Percentiles rank a stretch among this genome's conserved stretches.
These are phyloP conservation scores for Myotis findleyi DNA, from an alignment of 2,797 vertebrate species.

Conservation along the genomic window DNA sequence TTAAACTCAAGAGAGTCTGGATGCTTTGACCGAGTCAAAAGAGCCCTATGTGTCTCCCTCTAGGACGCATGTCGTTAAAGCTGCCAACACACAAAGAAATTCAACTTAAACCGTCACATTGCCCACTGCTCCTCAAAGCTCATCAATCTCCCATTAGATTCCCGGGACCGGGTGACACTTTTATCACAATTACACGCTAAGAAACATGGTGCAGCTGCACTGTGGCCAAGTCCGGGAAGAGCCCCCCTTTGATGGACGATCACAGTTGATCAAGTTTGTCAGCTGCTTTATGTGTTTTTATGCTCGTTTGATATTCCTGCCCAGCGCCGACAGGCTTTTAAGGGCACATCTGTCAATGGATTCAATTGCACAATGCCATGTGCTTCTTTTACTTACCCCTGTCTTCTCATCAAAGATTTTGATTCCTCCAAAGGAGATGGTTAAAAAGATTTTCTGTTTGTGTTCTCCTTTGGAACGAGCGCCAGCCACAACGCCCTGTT, in stretches of 20 bases:
- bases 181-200: constrained; percentile 56
- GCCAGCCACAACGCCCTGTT: constrained; percentile 95
- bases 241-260: constrained; percentile 73
- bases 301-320: constrained; percentile 65
- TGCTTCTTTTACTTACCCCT: constrained; percentile 92
- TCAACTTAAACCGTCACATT: constrained; percentile 53
- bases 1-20: constrained; percentile 40
- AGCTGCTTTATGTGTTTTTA: constrained; percentile 65
- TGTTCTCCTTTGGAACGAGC: constrained; percentile 98
- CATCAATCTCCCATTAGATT: constrained; percentile 71
- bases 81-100: constrained; percentile 52
- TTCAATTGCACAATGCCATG: constrained; percentile 30
- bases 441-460: constrained; percentile 99
- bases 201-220: not conserved
- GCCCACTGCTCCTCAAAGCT: constrained; percentile 22
- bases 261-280: constrained; percentile 68
- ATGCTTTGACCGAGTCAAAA: constrained; percentile 48
- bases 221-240: constrained; percentile 55
- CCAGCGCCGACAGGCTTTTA: constrained; percentile 62
- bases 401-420: constrained; percentile 99
- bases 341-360: constrained; percentile 64
- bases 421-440: constrained; percentile 99
- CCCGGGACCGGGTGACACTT: constrained; percentile 50
- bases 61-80: not conserved
- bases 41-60: not conserved